A percentile compares a stretch with the other conserved stretches of the same genome.
Evolutionary conservation across 2,797 vertebrate genomes (phyloP).

Genomic region (Alcedo quadribrachys): DNA sequence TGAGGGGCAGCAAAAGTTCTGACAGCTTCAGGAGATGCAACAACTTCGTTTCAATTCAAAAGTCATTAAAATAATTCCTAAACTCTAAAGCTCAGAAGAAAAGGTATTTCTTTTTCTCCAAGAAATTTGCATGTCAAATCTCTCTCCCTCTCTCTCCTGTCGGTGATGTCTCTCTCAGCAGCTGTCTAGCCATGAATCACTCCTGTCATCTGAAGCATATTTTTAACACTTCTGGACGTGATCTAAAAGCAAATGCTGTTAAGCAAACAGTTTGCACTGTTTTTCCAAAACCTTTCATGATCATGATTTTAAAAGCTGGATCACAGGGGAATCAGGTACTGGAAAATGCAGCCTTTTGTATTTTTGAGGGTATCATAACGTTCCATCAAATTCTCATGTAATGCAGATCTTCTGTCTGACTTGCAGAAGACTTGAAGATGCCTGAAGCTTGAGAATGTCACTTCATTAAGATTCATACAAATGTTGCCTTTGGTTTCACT

Average conservation of each 20-base stretch:
- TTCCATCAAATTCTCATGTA: constrained; percentile 30
- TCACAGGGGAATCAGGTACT: constrained; percentile 39
- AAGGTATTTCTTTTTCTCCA: constrained; percentile 36
- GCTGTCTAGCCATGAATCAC: constrained; percentile 69
- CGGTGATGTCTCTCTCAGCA: constrained; percentile 67
- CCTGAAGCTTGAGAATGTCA: constrained; percentile 14
- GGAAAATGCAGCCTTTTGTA: constrained; percentile 36
- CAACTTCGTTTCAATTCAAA: constrained; percentile 19
- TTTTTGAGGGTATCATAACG: constrained; percentile 10
- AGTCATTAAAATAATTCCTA: constrained; percentile 44
- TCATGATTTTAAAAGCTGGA: constrained; percentile 28
- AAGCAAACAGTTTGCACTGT: constrained; percentile 23
- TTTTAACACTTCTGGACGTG: constrained; percentile 64
- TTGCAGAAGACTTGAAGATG: background rate
- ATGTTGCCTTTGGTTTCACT: constrained; percentile 44
- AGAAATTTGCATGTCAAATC: constrained; percentile 58
- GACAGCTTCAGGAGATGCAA: background rate
- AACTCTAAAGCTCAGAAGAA: constrained; percentile 31
- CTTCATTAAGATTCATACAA: constrained; percentile 55
- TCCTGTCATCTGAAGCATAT: constrained; percentile 56
- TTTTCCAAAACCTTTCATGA: constrained; percentile 4
- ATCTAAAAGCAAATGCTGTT: constrained; percentile 62
- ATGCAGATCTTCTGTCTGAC: background rate
- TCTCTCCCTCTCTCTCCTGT: constrained; percentile 10
- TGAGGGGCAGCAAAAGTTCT: background rate